Base-by-base conservation (phyloP, 2,888 invertebrate genomes). In the Plagodis dolabraria region DNA sequence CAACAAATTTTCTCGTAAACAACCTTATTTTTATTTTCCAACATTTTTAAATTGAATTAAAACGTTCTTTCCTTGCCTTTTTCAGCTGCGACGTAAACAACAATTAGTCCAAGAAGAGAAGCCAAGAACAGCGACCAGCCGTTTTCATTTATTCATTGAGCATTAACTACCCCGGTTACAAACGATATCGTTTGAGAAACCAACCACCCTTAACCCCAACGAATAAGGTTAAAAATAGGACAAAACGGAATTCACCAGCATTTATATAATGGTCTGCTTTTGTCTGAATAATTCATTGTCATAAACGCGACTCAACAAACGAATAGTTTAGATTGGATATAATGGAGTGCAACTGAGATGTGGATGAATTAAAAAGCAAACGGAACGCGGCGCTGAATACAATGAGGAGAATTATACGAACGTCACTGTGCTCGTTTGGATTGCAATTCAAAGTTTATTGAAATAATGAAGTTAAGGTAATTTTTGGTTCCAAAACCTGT, bases 271-370 rank as follows among this genome's bases (percentile, higher is more conserved):
- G 46, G 51, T 38, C 36, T 36, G 10, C 44, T 53, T 40, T 48
- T 35, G 47, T 8, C 43, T 60, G 60, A 60, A 60, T 60, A 47
- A 60, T 60, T 51, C 60, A 60, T 55, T 40, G 43, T 47, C 40
- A 59, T 59, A 56, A 60, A 60, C 36, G 52, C 33, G 9, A 43
- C 36, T 51, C 47, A 47, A 36, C 33, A 51, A 47, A 47, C 38
- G 44, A 48, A 55, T 48, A 45, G 47, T 33, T 53, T 42, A 12
- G 47, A 42, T 9, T 34, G 43, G 38, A 11, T 12, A 9, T 8
- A 34, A 40, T 40, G 35, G 12, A 35, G 12, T 49, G 43, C 49
- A 53, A 5, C 46, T 33, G 38, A 33, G 38, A n/a, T 12, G 43
- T 12, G 44, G 50, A 0, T 9, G 51, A 47, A 44, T 33, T 42